phyloP scores from a whole-genome alignment of 2,888 invertebrate species.

The Ceramica pisi region DNA sequence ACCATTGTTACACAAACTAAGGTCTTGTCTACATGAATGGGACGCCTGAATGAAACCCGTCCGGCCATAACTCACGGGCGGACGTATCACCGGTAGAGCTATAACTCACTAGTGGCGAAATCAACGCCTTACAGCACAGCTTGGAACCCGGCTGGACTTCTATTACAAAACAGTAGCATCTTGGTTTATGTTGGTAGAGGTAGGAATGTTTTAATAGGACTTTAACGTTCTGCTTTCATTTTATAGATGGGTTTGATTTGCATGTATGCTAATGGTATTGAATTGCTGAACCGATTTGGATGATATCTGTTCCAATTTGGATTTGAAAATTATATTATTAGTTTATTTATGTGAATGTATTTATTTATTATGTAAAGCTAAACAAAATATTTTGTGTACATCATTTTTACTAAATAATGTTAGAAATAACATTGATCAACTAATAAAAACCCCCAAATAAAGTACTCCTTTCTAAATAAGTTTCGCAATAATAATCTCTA shows the following conservation, averaged over 20 bases:
- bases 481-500: constrained; percentile 49
- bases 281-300: background rate
- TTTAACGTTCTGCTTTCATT: background rate
- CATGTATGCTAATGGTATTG: background rate
- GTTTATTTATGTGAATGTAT: no score
- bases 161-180: constrained; percentile 66
- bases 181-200: constrained; percentile 34
- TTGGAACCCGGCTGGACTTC: constrained; percentile 51
- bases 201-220: constrained; percentile 10
- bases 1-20: constrained; percentile 53
- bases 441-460: constrained; percentile 22
- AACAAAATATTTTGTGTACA: background rate
- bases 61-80: constrained; percentile 75
- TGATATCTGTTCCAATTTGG: background rate
- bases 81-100: constrained; percentile 79
- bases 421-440: background rate
- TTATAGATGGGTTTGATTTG: background rate
- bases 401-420: background rate
- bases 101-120: constrained; percentile 83
- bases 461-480: constrained; percentile 45
- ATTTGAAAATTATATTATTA: no score
- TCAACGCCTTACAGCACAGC: constrained; percentile 58
- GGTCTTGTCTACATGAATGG: constrained; percentile 65
- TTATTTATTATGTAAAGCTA: no score
- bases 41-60: constrained; percentile 80